Evolutionary conservation across 2,113 vertebrate species (phyloP), one percentile per base, ranked within the genome.

Genomic region (Orcinus orca): DNA sequence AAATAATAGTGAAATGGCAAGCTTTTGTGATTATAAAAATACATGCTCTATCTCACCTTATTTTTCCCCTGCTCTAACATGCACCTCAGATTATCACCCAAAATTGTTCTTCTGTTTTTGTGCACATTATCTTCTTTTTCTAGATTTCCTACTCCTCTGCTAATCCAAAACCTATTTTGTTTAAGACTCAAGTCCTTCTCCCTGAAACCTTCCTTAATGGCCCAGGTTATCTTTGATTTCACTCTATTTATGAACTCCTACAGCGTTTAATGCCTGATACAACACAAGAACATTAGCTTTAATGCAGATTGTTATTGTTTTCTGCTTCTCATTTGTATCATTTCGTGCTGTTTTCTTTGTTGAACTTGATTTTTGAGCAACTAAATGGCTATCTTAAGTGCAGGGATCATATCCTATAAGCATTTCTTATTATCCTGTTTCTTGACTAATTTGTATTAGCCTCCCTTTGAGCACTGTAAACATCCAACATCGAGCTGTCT

Each of bases 1-100:
- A 96, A 87, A 87, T 93, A 94, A 36, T 77, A 67, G 21, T 90
- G 44, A 92, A 86, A 79, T 86, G 83, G 25, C 8, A 79, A 83
- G 17, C 18, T 90, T 94, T 77, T 62, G 8, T 96, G 38, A 79
- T 90, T 88, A 68, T 79, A 67, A 79, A 87, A 83, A 77, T 62
- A 23, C 15, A 47, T 74, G 6, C n/a, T 79, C 2, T 81, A 63
- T 60, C 20, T 91, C 38, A 92, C 41, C 62, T 93, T 36, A 76
- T 70, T 84, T 80, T 17, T 4, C 5, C 23, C 33, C 33, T 53
- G 5, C 29, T 81, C 3, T 41, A 67, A 47, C 5, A 90, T 67
- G 38, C 58, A 33, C 33, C 67, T 89, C 31, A 86, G 41, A 58
- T 76, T 93, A 36, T 68, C 50, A 26, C 38, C 33, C 25, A 3